These are phyloP conservation scores for Drosophila quadrilineata DNA, from an alignment of 1,140 invertebrate species.

Conservation along the genomic window DNA sequence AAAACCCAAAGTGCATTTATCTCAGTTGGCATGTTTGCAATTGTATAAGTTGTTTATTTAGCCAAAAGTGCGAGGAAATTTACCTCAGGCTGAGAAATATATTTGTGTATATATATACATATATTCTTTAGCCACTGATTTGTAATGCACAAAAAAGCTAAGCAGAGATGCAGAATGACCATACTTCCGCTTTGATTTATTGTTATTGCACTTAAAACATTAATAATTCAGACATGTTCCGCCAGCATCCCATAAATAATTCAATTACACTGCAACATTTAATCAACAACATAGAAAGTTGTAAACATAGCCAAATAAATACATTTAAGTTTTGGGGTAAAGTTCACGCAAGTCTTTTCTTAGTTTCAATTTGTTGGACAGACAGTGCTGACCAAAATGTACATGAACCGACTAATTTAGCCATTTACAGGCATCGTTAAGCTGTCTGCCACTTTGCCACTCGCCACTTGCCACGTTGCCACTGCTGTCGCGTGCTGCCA, in stretches of 20 bases:
- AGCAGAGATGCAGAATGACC: conserved; percentile 17
- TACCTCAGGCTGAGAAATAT: no score
- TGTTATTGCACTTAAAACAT: conserved; percentile 37
- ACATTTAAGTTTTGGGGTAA: no score
- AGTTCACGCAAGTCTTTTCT: no score
- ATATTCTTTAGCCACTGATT: conserved; percentile 13
- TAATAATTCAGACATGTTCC: conserved; percentile 44
- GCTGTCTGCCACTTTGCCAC: background rate
- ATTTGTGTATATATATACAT: no score
- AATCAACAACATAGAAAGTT: background rate
- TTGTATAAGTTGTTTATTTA: conserved; percentile 25
- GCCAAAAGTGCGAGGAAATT: background rate
- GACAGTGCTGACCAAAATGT: no score
- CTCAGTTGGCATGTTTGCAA: background rate
- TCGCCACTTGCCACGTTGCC: background rate
- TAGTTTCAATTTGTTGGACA: no score
- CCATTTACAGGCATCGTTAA: conserved; percentile 52
- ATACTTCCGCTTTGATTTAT: conserved; percentile 49
- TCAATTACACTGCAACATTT: no score
- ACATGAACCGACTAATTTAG: conserved; percentile 63
- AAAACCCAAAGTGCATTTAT: conserved; percentile 20
- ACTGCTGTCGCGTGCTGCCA: conserved; percentile 16
- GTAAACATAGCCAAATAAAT: background rate
- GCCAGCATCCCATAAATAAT: no score
- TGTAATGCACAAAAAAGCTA: conserved; percentile 2